A percentile compares a stretch with the other conserved stretches of the same genome.
Conservation (phyloP, 2,888 invertebrate genomes). For the Polydrusus pterygomalis region DNA sequence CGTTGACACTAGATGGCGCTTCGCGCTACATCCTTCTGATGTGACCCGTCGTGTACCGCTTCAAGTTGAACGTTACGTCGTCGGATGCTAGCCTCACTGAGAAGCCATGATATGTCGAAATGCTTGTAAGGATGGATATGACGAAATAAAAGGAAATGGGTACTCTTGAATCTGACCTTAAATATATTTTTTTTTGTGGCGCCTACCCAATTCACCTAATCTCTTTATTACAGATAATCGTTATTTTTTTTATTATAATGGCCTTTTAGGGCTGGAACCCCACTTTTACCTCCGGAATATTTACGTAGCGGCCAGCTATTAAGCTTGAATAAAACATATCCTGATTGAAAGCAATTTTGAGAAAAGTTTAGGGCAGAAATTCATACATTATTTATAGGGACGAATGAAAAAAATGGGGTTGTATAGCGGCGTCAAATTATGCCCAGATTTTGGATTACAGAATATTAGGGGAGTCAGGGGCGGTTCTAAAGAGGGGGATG, state of each 20-base stretch:
- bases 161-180: too few species aligned
- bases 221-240: not conserved
- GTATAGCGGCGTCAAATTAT: not conserved
- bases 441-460: constrained; percentile 2
- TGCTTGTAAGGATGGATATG: too few species aligned
- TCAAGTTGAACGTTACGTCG: too few species aligned
- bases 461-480: not conserved
- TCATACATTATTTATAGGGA: constrained; percentile 26
- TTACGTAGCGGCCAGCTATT: constrained; percentile 28
- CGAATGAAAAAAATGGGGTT: not conserved
- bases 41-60: too few species aligned
- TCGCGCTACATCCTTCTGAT: too few species aligned
- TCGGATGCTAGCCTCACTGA: too few species aligned
- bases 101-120: too few species aligned
- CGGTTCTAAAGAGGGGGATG: too few species aligned
- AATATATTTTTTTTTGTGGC: too few species aligned
- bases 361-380: constrained; percentile 5
- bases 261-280: not conserved
- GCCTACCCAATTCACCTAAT: not conserved
- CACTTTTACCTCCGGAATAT: constrained; percentile 8
- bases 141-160: too few species aligned
- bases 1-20: too few species aligned
- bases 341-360: constrained; percentile 23
- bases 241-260: not conserved
- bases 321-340: constrained; percentile 30